These are phyloP conservation scores for Neogobius melanostomus DNA, from an alignment of 2,113 vertebrate species.

Conservation along the genomic window DNA sequence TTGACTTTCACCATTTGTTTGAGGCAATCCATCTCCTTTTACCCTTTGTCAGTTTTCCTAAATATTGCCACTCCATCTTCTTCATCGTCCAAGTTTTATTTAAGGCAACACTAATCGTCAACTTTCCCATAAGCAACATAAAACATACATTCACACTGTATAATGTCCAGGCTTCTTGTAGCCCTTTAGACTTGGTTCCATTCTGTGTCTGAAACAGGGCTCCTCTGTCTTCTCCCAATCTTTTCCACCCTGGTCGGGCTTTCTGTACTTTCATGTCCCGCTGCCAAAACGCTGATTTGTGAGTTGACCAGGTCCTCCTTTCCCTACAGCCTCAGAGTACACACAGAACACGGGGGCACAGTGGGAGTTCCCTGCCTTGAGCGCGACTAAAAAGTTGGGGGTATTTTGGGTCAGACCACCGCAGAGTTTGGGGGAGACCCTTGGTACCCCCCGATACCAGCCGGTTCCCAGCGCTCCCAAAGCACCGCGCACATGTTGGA, in stretches of 20 bases:
- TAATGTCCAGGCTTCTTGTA: slow-evolving; percentile 32
- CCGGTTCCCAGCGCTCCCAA: slow-evolving; percentile 67
- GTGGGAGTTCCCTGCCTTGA: slow-evolving; percentile 60
- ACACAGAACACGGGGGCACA: slow-evolving; percentile 40
- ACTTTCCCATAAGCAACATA: slow-evolving; percentile 52
- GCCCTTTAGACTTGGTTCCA: slow-evolving; percentile 35
- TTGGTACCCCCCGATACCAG: slow-evolving; percentile 51
- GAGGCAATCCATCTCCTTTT: background rate
- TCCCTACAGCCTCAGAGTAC: slow-evolving; percentile 16
- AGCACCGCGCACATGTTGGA: slow-evolving; percentile 68
- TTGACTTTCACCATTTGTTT: slow-evolving; percentile 41
- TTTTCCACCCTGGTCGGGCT: slow-evolving; percentile 34
- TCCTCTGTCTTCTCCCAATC: slow-evolving; percentile 47
- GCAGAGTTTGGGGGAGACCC: slow-evolving; percentile 64
- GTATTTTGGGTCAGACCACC: slow-evolving; percentile 72
- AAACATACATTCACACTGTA: slow-evolving; percentile 38
- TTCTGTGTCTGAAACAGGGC: slow-evolving; percentile 39
- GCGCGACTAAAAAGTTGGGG: slow-evolving; percentile 19
- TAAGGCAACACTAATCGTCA: slow-evolving; percentile 38
- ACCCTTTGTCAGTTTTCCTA: slow-evolving; percentile 38
- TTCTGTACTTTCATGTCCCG: slow-evolving; percentile 45
- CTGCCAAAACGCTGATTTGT: slow-evolving; percentile 52
- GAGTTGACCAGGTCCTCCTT: slow-evolving; percentile 30
- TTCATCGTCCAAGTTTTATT: slow-evolving; percentile 35
- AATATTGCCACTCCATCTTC: slow-evolving; percentile 44